A percentile compares a stretch with the other conserved stretches of the same genome.
phyloP scores from a whole-genome alignment of 2,888 invertebrate genomes.

The Erannis defoliaria region DNA sequence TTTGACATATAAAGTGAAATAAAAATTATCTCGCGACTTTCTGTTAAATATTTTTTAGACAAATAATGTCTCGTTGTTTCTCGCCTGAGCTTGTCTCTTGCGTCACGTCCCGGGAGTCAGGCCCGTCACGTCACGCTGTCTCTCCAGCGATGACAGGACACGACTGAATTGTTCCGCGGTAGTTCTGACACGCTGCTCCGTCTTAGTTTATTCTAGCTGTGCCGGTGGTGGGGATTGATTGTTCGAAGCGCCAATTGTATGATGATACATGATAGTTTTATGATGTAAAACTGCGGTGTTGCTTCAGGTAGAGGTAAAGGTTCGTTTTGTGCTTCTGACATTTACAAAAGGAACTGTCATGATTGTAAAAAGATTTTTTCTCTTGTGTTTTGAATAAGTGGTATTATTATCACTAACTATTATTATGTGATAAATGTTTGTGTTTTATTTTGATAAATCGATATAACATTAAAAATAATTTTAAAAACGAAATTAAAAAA shows the following conservation, averaged over 20 bases:
- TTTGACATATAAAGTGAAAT: too few relatives aligned
- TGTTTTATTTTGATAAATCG: too few relatives aligned
- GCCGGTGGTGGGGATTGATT: slow-evolving; percentile 56
- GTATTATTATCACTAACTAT: too few relatives aligned
- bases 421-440: too few relatives aligned
- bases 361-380: too few relatives aligned
- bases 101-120: slow-evolving; percentile 52
- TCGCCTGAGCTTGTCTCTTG: slow-evolving; percentile 42
- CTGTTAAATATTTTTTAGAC: not conserved
- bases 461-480: too few relatives aligned
- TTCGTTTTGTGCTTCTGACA: not conserved
- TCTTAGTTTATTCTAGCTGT: slow-evolving; percentile 61
- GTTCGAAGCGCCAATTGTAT: slow-evolving; percentile 46
- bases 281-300: too few relatives aligned
- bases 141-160: slow-evolving; percentile 73
- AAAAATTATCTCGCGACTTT: too few relatives aligned
- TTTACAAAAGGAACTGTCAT: not conserved
- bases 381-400: too few relatives aligned
- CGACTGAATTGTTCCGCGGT: slow-evolving; percentile 76
- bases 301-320: not conserved
- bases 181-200: slow-evolving; percentile 56
- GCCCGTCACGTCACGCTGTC: slow-evolving; percentile 73
- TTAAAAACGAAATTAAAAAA: too few relatives aligned
- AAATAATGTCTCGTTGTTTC: not conserved
- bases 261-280: too few relatives aligned